Percentiles rank a stretch among this genome's conserved stretches.
phyloP scores from a whole-genome alignment of 2,113 vertebrate species.

The Scortum barcoo region DNA sequence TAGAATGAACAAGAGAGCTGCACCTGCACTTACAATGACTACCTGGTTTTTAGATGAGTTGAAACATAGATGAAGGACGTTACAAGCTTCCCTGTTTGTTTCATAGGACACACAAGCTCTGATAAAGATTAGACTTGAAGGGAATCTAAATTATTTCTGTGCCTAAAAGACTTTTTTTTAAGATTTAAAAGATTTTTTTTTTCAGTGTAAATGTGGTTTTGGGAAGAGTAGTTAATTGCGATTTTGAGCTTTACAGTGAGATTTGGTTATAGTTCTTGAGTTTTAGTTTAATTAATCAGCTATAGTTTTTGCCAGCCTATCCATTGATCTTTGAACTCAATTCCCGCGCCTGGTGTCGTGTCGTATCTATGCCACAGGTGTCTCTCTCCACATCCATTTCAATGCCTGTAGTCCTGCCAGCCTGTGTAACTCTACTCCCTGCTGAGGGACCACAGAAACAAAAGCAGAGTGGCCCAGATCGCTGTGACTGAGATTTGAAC shows the following conservation, averaged over 20 bases:
- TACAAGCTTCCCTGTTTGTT: slow-evolving; percentile 51
- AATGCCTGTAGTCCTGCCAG: slow-evolving; percentile 51
- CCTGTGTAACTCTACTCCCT: slow-evolving; percentile 61
- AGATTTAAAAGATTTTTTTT: neutral
- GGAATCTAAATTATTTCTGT: neutral
- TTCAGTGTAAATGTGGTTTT: neutral
- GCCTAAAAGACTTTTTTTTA: neutral
- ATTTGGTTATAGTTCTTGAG: neutral
- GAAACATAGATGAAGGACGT: slow-evolving; percentile 57
- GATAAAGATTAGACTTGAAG: slow-evolving; percentile 56
- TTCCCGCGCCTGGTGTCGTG: slow-evolving; percentile 10
- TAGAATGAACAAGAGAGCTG: neutral
- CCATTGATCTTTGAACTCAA: slow-evolving; percentile 39
- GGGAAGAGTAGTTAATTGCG: neutral
- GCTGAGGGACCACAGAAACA: slow-evolving; percentile 43
- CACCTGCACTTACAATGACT: neutral
- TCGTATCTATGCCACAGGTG: neutral
- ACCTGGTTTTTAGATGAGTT: slow-evolving; percentile 17
- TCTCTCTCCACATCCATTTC: slow-evolving; percentile 49
- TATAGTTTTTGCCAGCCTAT: neutral
- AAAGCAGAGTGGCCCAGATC: slow-evolving; percentile 29
- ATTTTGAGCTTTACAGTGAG: neutral
- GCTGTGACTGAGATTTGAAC: slow-evolving; percentile 64
- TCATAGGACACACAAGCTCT: slow-evolving; percentile 22
- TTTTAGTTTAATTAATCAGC: neutral